phyloP scores from a whole-genome alignment of 2,113 vertebrate species.

The Athene cunicularia region DNA sequence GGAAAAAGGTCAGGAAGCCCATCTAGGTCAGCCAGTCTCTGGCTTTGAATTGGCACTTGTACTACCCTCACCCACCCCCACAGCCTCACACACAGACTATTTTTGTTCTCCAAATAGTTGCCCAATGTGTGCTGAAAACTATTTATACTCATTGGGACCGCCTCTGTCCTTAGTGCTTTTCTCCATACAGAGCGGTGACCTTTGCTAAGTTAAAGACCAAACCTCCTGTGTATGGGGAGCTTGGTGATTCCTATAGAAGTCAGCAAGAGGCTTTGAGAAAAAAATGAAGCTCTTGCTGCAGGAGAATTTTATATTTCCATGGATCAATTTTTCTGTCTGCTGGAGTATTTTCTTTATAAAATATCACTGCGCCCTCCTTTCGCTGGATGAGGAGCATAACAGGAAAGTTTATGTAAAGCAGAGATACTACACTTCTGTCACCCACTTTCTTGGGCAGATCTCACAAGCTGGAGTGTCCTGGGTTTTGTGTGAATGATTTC shows the following conservation, averaged over 20 bases:
- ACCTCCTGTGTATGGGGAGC: neutral
- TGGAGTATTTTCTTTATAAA: neutral
- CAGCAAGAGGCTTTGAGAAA: neutral
- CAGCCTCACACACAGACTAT: constrained; percentile 58
- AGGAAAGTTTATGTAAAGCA: neutral
- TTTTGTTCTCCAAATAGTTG: constrained; percentile 77
- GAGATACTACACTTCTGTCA: neutral
- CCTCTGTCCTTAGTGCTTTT: constrained; percentile 67
- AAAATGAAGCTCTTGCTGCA: neutral
- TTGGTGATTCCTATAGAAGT: neutral
- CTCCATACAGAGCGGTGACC: constrained; percentile 59
- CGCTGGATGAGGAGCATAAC: neutral
- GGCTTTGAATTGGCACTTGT: constrained; percentile 69
- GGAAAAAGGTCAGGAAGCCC: constrained; percentile 72
- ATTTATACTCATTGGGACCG: constrained; percentile 71
- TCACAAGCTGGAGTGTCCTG: neutral
- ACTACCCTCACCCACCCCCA: constrained; percentile 49
- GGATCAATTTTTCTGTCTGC: neutral
- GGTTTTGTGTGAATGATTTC: neutral
- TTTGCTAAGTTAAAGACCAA: constrained; percentile 44
- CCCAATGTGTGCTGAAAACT: constrained; percentile 72
- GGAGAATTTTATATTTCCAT: neutral
- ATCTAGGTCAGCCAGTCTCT: constrained; percentile 50
- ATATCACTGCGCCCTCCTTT: neutral
- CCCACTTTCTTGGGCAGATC: neutral